Evolutionary conservation across 2,888 invertebrate species (phyloP).

Genomic region (Xylocampa areola): DNA sequence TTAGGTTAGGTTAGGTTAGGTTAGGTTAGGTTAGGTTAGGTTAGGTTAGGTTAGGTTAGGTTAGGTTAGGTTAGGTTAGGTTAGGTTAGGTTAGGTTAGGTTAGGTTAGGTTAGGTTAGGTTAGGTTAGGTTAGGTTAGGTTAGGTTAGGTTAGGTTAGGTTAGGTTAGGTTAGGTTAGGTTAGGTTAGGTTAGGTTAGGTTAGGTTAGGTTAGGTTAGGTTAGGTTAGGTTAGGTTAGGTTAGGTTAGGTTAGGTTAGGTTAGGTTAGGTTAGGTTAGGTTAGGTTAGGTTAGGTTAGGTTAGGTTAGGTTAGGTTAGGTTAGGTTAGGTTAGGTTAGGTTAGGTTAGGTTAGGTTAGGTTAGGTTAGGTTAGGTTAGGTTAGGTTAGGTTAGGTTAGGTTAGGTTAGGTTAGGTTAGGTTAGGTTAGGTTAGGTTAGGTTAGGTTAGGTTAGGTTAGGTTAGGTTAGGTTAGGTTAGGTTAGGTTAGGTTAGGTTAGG

Average conservation of each 20-base stretch:
- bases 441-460: slow-evolving; percentile 6
- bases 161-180: slow-evolving; percentile 5
- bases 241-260: slow-evolving; percentile 3
- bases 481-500: slow-evolving; percentile 5
- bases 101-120: slow-evolving; percentile 2
- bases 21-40: slow-evolving; percentile 31
- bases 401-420: slow-evolving; percentile 3
- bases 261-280: slow-evolving; percentile 3
- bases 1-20: slow-evolving; percentile 32
- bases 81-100: slow-evolving; percentile 4
- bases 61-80: slow-evolving; percentile 29
- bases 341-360: slow-evolving; percentile 3
- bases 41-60: slow-evolving; percentile 31
- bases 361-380: slow-evolving; percentile 3
- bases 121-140: slow-evolving; percentile 5
- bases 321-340: slow-evolving; percentile 2
- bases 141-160: slow-evolving; percentile 5
- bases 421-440: slow-evolving; percentile 4
- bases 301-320: slow-evolving; percentile 2
- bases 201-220: slow-evolving; percentile 2
- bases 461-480: slow-evolving; percentile 6
- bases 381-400: slow-evolving; percentile 3
- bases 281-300: slow-evolving; percentile 3
- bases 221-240: slow-evolving; percentile 4
- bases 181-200: slow-evolving; percentile 6